These are phyloP conservation scores for Hermaeophaga mercurialis DNA, from an alignment of 2,888 invertebrate species.

Conservation along the genomic window DNA sequence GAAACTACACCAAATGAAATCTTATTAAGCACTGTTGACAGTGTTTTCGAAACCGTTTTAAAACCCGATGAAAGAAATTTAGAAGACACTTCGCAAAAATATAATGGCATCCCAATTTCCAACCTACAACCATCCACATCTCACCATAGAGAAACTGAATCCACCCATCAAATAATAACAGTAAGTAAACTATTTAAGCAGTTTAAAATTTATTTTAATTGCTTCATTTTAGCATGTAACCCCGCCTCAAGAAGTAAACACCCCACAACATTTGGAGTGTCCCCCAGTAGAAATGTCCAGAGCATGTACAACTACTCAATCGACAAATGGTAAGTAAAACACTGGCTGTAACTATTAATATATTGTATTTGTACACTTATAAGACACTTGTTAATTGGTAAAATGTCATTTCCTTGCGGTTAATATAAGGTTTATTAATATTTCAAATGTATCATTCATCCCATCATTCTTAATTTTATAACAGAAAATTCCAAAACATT, in stretches of 20 bases:
- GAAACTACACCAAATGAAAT: constrained; percentile 57
- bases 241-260: constrained; percentile 47
- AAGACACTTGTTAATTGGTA: constrained; percentile 7
- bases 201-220: background rate
- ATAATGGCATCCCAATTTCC: constrained; percentile 36
- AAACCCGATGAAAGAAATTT: constrained; percentile 48
- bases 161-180: constrained; percentile 29
- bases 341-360: background rate
- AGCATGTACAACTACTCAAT: constrained; percentile 50
- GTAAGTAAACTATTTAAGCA: constrained; percentile 8
- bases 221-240: constrained; percentile 29
- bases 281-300: constrained; percentile 51
- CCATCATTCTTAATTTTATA: background rate
- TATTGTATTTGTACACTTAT: too few species aligned
- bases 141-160: constrained; percentile 60
- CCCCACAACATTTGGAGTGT: constrained; percentile 49
- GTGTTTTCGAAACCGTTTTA: constrained; percentile 50
- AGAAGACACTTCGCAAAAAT: constrained; percentile 38
- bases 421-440: too few species aligned
- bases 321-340: constrained; percentile 38
- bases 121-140: constrained; percentile 58
- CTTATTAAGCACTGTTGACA: constrained; percentile 57
- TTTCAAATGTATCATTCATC: background rate
- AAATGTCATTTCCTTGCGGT: constrained; percentile 27
- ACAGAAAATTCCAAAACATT: constrained; percentile 25